Conservation (phyloP, 2,797 vertebrate species). For the Catamblyrhynchus diadema region DNA sequence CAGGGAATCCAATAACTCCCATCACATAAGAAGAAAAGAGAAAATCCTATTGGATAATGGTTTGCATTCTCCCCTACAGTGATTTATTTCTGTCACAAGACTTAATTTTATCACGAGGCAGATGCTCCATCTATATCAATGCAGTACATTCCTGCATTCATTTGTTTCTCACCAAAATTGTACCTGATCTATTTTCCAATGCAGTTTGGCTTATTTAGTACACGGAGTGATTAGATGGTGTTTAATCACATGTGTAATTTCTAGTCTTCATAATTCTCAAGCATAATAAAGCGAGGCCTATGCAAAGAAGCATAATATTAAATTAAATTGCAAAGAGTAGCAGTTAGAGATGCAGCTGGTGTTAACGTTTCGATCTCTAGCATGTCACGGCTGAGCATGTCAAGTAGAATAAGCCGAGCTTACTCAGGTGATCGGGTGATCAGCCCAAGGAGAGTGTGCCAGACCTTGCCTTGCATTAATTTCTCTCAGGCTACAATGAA, state of each 20-base stretch:
- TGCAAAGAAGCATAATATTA: slow-evolving; percentile 23
- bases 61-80: slow-evolving; percentile 69
- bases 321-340: slow-evolving; percentile 46
- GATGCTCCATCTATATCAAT: slow-evolving; percentile 78
- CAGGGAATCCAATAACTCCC: slow-evolving; percentile 82
- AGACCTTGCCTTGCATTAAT: slow-evolving; percentile 59
- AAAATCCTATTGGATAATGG: slow-evolving; percentile 79
- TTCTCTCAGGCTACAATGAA: neutral
- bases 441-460: slow-evolving; percentile 60
- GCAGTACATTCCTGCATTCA: slow-evolving; percentile 68
- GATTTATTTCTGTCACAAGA: slow-evolving; percentile 83
- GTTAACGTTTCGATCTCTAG: slow-evolving; percentile 45
- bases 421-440: slow-evolving; percentile 83
- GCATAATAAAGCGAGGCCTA: slow-evolving; percentile 48
- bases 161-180: slow-evolving; percentile 73
- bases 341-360: slow-evolving; percentile 41
- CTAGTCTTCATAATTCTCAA: slow-evolving; percentile 53
- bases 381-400: slow-evolving; percentile 56
- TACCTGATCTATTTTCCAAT: slow-evolving; percentile 70
- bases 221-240: slow-evolving; percentile 46
- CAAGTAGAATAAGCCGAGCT: slow-evolving; percentile 83
- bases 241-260: slow-evolving; percentile 72
- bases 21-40: slow-evolving; percentile 79
- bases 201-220: slow-evolving; percentile 64
- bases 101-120: slow-evolving; percentile 82